Conservation (phyloP, 2,113 vertebrate species). For the Tamias sibiricus region DNA sequence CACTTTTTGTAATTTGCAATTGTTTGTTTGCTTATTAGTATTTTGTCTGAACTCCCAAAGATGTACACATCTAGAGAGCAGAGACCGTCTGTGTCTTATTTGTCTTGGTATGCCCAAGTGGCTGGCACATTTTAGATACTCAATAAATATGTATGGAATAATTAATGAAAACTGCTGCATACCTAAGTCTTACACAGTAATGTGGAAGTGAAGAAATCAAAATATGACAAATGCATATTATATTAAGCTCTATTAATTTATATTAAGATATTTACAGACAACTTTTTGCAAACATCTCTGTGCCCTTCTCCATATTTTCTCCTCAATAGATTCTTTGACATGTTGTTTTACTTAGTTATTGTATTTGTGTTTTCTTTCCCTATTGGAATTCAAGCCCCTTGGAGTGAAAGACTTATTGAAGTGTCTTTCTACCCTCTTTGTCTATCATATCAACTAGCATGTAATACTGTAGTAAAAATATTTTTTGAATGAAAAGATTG, state of each 20-base stretch:
- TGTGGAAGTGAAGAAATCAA: not conserved
- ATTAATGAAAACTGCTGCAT: not conserved
- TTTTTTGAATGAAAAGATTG: not conserved
- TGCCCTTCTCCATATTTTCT: not conserved
- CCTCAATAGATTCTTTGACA: not conserved
- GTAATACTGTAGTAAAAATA: not conserved
- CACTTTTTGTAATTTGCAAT: not conserved
- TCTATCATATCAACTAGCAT: not conserved
- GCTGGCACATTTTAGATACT: not conserved
- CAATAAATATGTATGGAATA: not conserved
- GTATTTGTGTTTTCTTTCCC: not conserved
- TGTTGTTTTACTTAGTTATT: not conserved
- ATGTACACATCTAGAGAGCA: not conserved
- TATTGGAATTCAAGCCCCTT: not conserved
- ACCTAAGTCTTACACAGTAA: not conserved
- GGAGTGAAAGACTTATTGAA: not conserved
- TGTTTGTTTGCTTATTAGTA: not conserved
- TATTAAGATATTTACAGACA: not conserved
- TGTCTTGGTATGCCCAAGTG: not conserved
- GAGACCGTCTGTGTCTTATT: not conserved
- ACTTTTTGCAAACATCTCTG: not conserved
- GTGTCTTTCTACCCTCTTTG: not conserved
- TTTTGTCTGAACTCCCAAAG: not conserved
- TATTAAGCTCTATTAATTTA: not conserved
- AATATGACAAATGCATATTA: not conserved